These are phyloP conservation scores for Brachymystax lenok DNA, from an alignment of 2,797 vertebrate genomes.

Conservation along the genomic window DNA sequence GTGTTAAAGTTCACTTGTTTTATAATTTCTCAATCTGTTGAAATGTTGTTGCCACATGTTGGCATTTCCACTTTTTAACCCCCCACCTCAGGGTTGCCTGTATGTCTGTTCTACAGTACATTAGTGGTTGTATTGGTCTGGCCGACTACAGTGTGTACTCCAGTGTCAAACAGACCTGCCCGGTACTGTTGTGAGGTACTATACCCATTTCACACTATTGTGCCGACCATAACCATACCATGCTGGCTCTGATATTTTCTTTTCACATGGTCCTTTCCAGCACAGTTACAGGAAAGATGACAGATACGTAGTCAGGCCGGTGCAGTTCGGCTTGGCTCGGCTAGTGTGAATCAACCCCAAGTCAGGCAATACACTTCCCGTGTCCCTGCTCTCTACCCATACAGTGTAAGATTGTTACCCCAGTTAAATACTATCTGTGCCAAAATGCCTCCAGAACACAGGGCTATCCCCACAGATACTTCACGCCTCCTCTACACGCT, in stretches of 20 bases:
- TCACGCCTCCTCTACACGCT: conserved; percentile 38
- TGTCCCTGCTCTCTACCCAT: conserved; percentile 18
- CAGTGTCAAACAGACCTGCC: not conserved
- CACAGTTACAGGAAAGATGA: too few relatives aligned
- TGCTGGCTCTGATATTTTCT: not conserved
- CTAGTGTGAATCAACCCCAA: not conserved
- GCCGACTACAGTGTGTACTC: not conserved
- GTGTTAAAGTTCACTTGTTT: not conserved
- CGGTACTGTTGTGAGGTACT: conserved; percentile 2
- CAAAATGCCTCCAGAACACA: conserved; percentile 46
- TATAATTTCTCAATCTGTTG: not conserved
- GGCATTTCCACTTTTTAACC: conserved; percentile 24
- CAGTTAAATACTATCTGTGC: conserved; percentile 14
- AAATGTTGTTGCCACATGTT: not conserved
- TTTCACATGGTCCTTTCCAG: not conserved
- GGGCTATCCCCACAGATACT: conserved; percentile 40
- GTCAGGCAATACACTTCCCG: not conserved
- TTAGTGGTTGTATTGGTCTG: conserved; percentile 1
- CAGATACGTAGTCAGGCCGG: not conserved
- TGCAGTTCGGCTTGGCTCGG: not conserved
- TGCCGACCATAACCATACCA: not conserved
- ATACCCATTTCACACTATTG: not conserved
- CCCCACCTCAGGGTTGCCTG: conserved; percentile 23
- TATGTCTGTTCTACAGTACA: conserved; percentile 14
- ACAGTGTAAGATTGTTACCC: conserved; percentile 26